Conservation (phyloP, 1,140 invertebrate species). For the Macrostomum lignano region DNA sequence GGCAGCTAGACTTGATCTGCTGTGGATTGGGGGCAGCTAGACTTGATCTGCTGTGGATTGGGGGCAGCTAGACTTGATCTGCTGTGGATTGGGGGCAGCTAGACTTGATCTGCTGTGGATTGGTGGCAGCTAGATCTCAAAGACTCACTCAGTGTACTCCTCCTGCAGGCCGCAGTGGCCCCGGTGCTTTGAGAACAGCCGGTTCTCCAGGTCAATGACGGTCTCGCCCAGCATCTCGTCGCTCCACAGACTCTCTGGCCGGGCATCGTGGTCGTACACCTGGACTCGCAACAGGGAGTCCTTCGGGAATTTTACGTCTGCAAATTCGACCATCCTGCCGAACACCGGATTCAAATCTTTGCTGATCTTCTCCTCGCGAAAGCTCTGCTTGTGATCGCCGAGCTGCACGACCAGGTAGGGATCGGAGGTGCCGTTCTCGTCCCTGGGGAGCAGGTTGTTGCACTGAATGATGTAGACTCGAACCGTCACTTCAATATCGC, state of each 20-base stretch:
- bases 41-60: too few species aligned
- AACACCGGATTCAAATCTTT: constrained; percentile 29
- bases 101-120: too few species aligned
- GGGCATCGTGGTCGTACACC: constrained; percentile 29
- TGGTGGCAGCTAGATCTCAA: constrained; percentile 40
- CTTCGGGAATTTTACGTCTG: constrained; percentile 27
- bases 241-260: too few species aligned
- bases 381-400: constrained; percentile 25
- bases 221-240: constrained; percentile 31
- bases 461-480: constrained; percentile 44
- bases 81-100: too few species aligned
- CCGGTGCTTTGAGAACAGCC: constrained; percentile 24
- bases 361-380: constrained; percentile 24
- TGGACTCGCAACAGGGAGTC: constrained; percentile 20
- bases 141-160: constrained; percentile 34
- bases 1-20: too few species aligned
- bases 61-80: too few species aligned
- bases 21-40: too few species aligned
- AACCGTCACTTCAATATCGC: constrained; percentile 56
- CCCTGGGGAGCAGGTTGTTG: constrained; percentile 42
- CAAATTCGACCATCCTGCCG: constrained; percentile 31
- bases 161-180: constrained; percentile 28
- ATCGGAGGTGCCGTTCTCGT: constrained; percentile 47
- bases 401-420: constrained; percentile 28
- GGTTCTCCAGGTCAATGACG: constrained; percentile 30